Conservation (phyloP, 2,113 vertebrate genomes). For the Sapayoa aenigma region DNA sequence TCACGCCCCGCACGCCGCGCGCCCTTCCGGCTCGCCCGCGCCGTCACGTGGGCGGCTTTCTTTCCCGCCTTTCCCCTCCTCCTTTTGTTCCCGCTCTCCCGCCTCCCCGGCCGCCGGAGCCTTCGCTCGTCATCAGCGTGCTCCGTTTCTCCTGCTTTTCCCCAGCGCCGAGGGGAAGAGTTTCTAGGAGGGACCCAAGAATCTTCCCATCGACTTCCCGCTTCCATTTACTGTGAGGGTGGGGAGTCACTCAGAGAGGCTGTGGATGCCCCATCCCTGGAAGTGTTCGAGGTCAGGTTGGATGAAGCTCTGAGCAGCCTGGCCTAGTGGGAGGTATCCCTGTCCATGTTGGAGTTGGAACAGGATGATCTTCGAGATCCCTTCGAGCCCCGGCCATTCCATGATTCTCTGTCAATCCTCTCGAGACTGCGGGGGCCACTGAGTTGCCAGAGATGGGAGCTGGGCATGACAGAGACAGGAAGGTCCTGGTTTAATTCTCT, state of each 20-base stretch:
- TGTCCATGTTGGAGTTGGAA: not conserved
- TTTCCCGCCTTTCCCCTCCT: not conserved
- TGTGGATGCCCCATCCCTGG: not conserved
- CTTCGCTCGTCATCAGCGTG: rapidly evolving
- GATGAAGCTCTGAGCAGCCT: not conserved
- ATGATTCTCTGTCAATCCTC: rapidly evolving
- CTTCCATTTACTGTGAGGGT: not conserved
- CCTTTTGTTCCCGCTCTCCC: not conserved
- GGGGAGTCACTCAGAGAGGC: not conserved
- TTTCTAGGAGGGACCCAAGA: not conserved
- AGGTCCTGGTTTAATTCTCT: not conserved
- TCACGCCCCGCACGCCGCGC: not conserved
- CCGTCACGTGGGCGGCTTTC: not conserved
- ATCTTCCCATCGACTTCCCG: not conserved
- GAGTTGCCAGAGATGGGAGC: too few relatives aligned
- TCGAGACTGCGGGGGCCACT: rapidly evolving
- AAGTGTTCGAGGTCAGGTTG: not conserved
- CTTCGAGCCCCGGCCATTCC: not conserved
- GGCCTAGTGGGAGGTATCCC: not conserved
- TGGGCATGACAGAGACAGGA: rapidly evolving
- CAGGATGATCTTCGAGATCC: not conserved
- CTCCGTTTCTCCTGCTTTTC: not conserved
- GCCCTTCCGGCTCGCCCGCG: constrained; percentile 6
- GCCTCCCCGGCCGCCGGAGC: too few relatives aligned
- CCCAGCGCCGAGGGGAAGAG: not conserved